Percentiles rank a stretch among this genome's conserved stretches.
These are phyloP conservation scores for Eulacestoma nigropectus DNA, from an alignment of 2,113 vertebrate species.

Conservation along the genomic window DNA sequence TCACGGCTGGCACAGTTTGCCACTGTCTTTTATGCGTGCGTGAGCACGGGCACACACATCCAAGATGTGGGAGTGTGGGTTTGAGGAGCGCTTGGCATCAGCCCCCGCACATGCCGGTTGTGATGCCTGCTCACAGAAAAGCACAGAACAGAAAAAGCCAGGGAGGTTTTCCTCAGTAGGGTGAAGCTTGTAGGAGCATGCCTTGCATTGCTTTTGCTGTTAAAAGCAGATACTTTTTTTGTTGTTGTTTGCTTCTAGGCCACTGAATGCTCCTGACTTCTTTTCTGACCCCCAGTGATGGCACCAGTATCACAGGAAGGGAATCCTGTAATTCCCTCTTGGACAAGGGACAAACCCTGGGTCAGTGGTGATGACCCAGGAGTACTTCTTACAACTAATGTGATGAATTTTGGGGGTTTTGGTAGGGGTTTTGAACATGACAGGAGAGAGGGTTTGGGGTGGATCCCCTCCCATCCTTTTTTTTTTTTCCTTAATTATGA, in stretches of 20 bases:
- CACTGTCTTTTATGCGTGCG: rapidly evolving
- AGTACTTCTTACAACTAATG: background rate
- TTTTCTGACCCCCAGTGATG: background rate
- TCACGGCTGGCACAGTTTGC: background rate
- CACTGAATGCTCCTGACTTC: background rate
- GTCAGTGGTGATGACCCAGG: background rate
- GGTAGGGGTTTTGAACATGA: background rate
- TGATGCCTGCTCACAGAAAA: background rate
- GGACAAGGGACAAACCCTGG: background rate
- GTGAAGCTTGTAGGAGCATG: background rate
- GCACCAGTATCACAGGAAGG: background rate
- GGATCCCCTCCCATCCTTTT: background rate
- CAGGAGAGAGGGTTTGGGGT: background rate
- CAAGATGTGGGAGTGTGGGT: background rate
- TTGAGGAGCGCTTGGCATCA: background rate
- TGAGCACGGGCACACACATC: background rate
- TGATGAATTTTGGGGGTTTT: background rate
- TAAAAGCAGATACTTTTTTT: background rate
- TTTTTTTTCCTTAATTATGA: background rate
- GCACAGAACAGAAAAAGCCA: background rate
- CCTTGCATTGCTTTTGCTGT: background rate
- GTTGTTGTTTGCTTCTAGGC: background rate
- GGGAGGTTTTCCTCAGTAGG: background rate
- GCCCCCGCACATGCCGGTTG: background rate
- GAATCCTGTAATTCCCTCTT: background rate